Conservation (phyloP, 2,888 invertebrate genomes). For the Meandrusa payeni region DNA sequence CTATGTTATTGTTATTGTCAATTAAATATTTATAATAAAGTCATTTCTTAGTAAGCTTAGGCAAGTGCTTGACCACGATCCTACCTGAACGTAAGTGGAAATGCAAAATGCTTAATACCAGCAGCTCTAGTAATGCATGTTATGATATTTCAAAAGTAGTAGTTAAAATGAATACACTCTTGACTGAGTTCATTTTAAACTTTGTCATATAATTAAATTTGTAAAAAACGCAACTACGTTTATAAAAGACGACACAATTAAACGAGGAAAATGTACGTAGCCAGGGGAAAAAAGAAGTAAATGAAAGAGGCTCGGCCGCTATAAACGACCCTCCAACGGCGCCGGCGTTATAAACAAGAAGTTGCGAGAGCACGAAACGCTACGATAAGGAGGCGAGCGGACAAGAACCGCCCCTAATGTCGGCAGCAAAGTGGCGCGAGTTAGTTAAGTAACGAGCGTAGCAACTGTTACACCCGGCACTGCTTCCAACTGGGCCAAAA, state of each 20-base stretch:
- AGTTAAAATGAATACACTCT: no score
- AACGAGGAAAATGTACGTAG: conserved; percentile 3
- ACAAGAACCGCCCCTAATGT: conserved; percentile 42
- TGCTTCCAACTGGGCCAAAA: conserved; percentile 9
- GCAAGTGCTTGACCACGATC: no score
- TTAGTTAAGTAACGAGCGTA: conserved; percentile 52
- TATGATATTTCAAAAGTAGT: no score
- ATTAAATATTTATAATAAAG: no score
- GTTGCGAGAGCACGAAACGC: conserved; percentile 38
- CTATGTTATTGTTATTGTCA: no score
- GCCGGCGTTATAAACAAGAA: conserved; percentile 38
- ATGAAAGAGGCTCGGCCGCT: conserved; percentile 15
- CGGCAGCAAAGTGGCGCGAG: conserved; percentile 42
- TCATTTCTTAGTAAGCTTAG: no score
- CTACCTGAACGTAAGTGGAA: no score
- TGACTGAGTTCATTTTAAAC: no score
- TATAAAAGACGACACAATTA: conserved; percentile 19
- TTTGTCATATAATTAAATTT: no score
- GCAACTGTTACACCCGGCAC: conserved; percentile 39
- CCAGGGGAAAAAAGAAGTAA: conserved; percentile 4
- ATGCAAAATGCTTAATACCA: no score
- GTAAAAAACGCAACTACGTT: conserved; percentile 1
- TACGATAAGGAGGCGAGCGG: conserved; percentile 41
- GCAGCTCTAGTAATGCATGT: no score
- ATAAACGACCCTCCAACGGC: conserved; percentile 26